phyloP scores from a whole-genome alignment of 92 coral and sea anemone species.

The Porites rus region DNA sequence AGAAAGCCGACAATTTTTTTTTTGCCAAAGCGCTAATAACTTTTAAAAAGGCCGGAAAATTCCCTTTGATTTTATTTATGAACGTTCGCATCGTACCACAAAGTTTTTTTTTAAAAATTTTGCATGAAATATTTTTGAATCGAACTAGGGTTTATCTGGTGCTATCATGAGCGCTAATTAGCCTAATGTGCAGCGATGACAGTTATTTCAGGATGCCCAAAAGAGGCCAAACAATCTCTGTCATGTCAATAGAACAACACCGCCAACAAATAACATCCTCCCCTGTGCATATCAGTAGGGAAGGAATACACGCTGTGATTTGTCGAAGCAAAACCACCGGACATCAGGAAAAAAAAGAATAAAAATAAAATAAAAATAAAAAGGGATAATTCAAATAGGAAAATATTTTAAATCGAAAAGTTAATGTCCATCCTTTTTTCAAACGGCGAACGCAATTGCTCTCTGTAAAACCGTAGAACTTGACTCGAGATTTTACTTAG shows the following conservation, averaged over 20 bases:
- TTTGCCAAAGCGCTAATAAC: neutral
- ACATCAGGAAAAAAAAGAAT: neutral
- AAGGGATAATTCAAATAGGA: no score
- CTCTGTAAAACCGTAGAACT: neutral
- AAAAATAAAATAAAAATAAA: neutral
- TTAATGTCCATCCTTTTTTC: no score
- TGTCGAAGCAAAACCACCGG: constrained; percentile 3
- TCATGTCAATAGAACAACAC: constrained; percentile 18
- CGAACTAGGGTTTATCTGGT: neutral
- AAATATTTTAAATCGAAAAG: no score
- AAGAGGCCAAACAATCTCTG: constrained; percentile 31
- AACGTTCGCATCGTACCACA: neutral
- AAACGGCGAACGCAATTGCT: no score
- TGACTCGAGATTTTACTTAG: neutral
- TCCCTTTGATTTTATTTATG: no score
- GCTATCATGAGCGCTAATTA: constrained; percentile 37
- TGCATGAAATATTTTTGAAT: neutral
- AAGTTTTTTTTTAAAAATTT: neutral
- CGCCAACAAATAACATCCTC: constrained; percentile 15
- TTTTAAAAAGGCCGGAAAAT: no score
- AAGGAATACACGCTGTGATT: constrained; percentile 26
- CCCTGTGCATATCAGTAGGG: constrained; percentile 4
- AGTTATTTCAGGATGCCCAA: constrained; percentile 41
- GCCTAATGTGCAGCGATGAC: constrained; percentile 48
- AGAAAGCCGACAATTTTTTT: constrained; percentile 48